These are phyloP conservation scores for Aselliscus stoliczkanus DNA, from an alignment of 2,797 vertebrate species.

Conservation along the genomic window DNA sequence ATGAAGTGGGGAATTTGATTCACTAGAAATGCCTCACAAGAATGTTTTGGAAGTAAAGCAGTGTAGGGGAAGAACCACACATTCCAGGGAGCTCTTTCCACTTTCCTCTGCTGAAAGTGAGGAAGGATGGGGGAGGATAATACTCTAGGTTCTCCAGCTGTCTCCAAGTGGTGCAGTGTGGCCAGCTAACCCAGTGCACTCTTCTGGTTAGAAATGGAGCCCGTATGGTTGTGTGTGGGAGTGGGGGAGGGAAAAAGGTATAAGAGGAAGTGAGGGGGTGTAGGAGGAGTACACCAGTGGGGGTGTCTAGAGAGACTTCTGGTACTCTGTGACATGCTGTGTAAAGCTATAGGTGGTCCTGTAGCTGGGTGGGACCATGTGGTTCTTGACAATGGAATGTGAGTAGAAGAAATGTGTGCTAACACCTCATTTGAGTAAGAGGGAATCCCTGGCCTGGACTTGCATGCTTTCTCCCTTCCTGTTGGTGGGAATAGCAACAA, in stretches of 20 bases:
- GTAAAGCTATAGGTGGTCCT: background rate
- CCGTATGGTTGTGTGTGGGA: rapidly evolving
- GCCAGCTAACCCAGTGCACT: background rate
- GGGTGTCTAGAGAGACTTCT: background rate
- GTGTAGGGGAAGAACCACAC: background rate
- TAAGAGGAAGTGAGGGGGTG: background rate
- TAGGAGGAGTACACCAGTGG: background rate
- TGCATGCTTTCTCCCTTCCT: background rate
- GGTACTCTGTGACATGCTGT: background rate
- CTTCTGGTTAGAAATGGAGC: background rate
- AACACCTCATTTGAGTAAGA: background rate
- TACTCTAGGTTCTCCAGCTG: background rate
- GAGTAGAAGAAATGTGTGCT: background rate
- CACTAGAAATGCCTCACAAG: background rate
- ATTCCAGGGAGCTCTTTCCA: background rate
- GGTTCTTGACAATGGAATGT: background rate
- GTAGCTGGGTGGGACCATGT: background rate
- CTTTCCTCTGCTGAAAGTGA: background rate
- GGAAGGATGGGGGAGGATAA: background rate
- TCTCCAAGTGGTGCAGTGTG: background rate
- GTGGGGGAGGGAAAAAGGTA: too few species aligned
- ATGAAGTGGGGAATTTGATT: constrained; percentile 46
- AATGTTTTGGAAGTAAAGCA: background rate
- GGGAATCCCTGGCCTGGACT: background rate
- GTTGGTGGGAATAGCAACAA: background rate